Evolutionary conservation across 1,140 invertebrate genomes (phyloP).

Genomic region (Chionoecetes opilio): DNA sequence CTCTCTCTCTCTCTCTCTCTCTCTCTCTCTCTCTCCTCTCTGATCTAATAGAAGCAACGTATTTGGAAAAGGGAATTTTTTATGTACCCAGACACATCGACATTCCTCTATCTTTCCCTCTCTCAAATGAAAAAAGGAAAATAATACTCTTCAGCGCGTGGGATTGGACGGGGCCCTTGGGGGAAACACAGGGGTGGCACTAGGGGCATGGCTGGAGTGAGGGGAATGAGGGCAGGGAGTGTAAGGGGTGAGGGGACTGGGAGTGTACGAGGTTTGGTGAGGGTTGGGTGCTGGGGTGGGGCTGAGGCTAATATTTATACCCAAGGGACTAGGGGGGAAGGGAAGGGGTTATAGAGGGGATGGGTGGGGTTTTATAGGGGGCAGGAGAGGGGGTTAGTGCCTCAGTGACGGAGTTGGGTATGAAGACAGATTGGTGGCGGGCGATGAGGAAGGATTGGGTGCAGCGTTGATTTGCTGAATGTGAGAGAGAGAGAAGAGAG

Average conservation of each 20-base stretch:
- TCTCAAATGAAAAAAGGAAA: background rate
- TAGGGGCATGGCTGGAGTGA: background rate
- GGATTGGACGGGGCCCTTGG: too few species aligned
- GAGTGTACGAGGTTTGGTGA: background rate
- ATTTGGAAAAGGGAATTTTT: too few species aligned
- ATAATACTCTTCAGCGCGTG: background rate
- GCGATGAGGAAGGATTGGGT: background rate
- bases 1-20: background rate
- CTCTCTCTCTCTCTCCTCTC: slow-evolving; percentile 20
- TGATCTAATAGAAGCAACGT: background rate
- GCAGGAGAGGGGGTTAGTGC: too few species aligned
- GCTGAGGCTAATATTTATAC: background rate
- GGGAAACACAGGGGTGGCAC: too few species aligned
- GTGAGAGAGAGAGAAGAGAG: background rate
- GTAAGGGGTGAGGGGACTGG: background rate
- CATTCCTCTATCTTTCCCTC: slow-evolving; percentile 40
- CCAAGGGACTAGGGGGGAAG: background rate
- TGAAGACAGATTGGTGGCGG: background rate
- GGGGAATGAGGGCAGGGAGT: background rate
- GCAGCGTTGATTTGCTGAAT: background rate
- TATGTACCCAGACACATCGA: background rate
- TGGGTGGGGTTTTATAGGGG: too few species aligned
- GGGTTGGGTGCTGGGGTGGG: background rate
- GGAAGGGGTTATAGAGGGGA: too few species aligned
- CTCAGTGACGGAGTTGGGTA: background rate